Base-by-base conservation (phyloP, 2,797 vertebrate genomes). In the Parambassis ranga region DNA sequence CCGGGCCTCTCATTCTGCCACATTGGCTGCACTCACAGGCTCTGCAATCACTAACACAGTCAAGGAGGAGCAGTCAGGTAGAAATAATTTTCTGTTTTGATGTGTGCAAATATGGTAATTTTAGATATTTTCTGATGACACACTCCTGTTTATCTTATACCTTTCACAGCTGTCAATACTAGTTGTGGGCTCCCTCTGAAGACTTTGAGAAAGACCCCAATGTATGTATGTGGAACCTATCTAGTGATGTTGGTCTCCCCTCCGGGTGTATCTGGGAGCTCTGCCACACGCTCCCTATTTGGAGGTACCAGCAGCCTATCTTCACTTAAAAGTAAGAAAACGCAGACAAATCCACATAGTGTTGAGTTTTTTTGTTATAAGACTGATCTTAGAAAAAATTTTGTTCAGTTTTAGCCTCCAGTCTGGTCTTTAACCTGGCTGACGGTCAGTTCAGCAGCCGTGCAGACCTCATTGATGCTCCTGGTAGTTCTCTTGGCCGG, bases 61-160 rank as follows among this genome's bases (percentile, higher is more conserved):
- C 75, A 99, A 99, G 86, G 98, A 99, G 78, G 98, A 99, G 65
- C 96, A 98, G 84, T 95, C 97, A 71, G 98, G 97, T 99, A 91
- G n/a, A n/a, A n/a, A n/a, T n/a, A n/a, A 77, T 49, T 41, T 33
- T n/a, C n/a, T n/a, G n/a, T n/a, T n/a, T n/a, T n/a, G n/a, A n/a
- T n/a, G n/a, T n/a, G n/a, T n/a, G n/a, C n/a, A n/a, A n/a, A n/a
- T n/a, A 13, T 49, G 1, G 4, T 28, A 3, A 7, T 26, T 38
- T 26, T 11, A 26, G 8, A 59, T 26, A 55, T 27, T 6, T 7
- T 53, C 18, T 38, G 10, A 4, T 60, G 50, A 62, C 15, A 30
- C 6, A 10, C 56, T 38, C 30, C 6, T 60, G 3, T 69, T 58
- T n/a, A 10, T 28, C 47, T 46, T n/a, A n/a, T n/a, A n/a, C n/a